Base-by-base conservation (phyloP, 2,797 vertebrate genomes). In the Tiaroga cobitis region DNA sequence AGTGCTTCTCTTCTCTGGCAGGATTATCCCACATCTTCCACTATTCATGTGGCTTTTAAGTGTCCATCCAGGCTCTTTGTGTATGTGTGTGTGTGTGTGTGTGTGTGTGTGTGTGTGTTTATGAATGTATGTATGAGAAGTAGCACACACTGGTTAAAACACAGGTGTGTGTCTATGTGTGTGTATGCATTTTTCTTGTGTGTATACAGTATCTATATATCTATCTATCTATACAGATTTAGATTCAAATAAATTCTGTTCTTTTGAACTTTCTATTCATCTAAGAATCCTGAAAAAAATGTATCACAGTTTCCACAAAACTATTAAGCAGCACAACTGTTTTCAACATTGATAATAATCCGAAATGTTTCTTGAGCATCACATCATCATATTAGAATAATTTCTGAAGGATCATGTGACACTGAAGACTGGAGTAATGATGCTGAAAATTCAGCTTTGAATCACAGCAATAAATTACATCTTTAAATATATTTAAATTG, bases 1-100 rank as follows among this genome's bases (percentile, higher is more conserved):
- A 87, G 86, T 89, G 87, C 85, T 85, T 87, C 88, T 88, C 85
- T 89, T 85, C 85, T 90, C 86, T 81, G 81, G 82, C 80, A 89
- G 89, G 89, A 90, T 90, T 88, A 90, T 90, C 86, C 80, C 86
- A 88, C 88, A 89, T 86, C 88, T 88, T 87, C 89, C 88, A 89
- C 88, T 89, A 89, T 90, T 90, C 89, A 90, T 90, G 85, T 90
- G 89, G 85, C 88, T 90, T 90, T 88, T 89, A 90, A 89, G 87
- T 87, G 88, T 87, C 89, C 82, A 82, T 86, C 89, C 88, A 81
- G 86, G 86, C 87, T 68, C 3, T 88, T 34, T 80, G 72, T 78
- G 73, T 85, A 73, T 78, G 76, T 68, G 32, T 88, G 46, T 80
- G 72, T 78, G 73, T 85, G 79, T 78, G 76, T 85, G 46, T 80